Evolutionary conservation across 1,140 invertebrate species (phyloP).

Genomic region (Heliothis virescens): DNA sequence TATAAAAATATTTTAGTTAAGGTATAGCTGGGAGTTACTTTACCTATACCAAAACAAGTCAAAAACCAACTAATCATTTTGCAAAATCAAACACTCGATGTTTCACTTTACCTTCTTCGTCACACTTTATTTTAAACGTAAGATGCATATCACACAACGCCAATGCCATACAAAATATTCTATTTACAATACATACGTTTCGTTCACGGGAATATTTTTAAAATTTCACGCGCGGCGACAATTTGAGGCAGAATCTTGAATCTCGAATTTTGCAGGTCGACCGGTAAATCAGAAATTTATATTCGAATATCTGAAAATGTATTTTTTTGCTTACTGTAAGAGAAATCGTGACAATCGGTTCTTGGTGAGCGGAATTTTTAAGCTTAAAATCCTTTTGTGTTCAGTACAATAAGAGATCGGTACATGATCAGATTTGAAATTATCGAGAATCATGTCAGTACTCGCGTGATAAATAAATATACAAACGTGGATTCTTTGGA

Average conservation of each 20-base stretch:
- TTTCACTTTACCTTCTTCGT: conserved; percentile 28
- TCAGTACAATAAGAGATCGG: conserved; percentile 24
- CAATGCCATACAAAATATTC: conserved; percentile 64
- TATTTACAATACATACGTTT: conserved; percentile 55
- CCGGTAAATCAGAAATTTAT: conserved; percentile 46
- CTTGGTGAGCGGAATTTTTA: conserved; percentile 31
- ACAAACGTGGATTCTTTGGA: background rate
- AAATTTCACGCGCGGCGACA: conserved; percentile 66
- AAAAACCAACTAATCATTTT: conserved; percentile 44
- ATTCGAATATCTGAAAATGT: conserved; percentile 43
- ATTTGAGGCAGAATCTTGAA: conserved; percentile 68
- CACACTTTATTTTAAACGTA: conserved; percentile 42
- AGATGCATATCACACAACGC: conserved; percentile 41
- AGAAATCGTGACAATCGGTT: conserved; percentile 31
- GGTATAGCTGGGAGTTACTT: too few species aligned
- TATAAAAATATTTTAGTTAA: too few species aligned
- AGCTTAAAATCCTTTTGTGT: conserved; percentile 40
- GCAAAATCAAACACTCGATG: conserved; percentile 42
- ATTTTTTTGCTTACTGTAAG: conserved; percentile 28
- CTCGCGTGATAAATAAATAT: background rate
- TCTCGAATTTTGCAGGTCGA: conserved; percentile 47
- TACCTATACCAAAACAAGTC: background rate
- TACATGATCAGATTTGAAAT: conserved; percentile 17
- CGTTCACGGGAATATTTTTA: conserved; percentile 62
- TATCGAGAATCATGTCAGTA: background rate